Evolutionary conservation across 2,797 vertebrate species (phyloP).

Genomic region (Cygnus olor): DNA sequence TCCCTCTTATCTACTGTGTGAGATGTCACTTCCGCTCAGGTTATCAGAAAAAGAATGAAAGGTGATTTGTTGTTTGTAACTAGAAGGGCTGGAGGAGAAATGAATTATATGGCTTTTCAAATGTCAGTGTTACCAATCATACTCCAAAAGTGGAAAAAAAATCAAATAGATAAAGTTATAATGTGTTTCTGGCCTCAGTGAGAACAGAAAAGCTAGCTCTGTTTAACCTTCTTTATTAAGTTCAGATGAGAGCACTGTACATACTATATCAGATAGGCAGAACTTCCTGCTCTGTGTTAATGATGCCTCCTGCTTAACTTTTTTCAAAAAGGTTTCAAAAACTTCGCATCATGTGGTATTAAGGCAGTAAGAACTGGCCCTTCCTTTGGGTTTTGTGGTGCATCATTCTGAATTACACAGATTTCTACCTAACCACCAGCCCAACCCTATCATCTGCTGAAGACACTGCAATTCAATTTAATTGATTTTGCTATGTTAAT

Average conservation of each 20-base stretch:
- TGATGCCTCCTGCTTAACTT: not conserved
- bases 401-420: not conserved
- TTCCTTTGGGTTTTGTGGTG: not conserved
- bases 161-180: not conserved
- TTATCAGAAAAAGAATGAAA: conserved; percentile 21
- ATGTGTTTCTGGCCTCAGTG: not conserved
- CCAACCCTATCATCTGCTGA: not conserved
- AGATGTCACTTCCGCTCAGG: not conserved
- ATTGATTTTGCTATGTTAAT: not conserved
- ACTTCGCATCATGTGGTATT: not conserved
- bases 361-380: not conserved
- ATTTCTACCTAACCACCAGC: not conserved
- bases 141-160: not conserved
- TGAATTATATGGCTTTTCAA: not conserved
- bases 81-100: not conserved
- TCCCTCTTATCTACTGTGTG: not conserved
- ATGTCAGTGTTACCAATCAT: not conserved
- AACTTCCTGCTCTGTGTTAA: not conserved
- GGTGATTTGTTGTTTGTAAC: not conserved
- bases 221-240: not conserved
- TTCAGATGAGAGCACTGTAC: not conserved
- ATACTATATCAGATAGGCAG: not conserved
- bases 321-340: not conserved
- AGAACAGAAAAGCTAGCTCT: not conserved
- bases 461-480: not conserved